Conservation (phyloP, 2,888 invertebrate species). For the Cenopis cana region DNA sequence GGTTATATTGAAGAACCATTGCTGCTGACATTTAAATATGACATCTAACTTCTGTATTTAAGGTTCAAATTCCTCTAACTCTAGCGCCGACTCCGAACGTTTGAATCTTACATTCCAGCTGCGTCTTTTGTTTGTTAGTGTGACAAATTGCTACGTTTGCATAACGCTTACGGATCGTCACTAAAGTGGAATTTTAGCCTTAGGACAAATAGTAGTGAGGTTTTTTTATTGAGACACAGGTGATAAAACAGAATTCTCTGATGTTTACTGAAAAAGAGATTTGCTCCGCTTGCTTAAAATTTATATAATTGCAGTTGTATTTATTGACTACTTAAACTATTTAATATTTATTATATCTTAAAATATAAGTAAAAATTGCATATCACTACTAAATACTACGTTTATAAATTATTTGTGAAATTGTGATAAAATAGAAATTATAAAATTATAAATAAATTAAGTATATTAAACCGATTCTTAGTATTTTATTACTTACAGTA, state of each 20-base stretch:
- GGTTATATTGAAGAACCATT: too few relatives aligned
- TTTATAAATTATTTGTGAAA: background rate
- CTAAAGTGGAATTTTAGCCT: background rate
- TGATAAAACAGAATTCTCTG: background rate
- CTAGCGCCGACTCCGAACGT: too few relatives aligned
- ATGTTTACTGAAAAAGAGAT: background rate
- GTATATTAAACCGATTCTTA: background rate
- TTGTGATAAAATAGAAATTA: background rate
- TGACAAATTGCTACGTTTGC: too few relatives aligned
- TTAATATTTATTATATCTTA: slow-evolving; percentile 2
- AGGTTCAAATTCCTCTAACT: too few relatives aligned
- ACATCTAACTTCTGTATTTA: too few relatives aligned
- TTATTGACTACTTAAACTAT: slow-evolving; percentile 29
- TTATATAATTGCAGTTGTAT: slow-evolving; percentile 30
- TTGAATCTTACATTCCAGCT: too few relatives aligned
- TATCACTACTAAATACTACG: background rate
- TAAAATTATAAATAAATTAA: background rate
- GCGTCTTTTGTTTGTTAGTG: too few relatives aligned
- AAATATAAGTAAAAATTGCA: background rate
- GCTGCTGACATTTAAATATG: too few relatives aligned
- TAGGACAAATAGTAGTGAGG: background rate
- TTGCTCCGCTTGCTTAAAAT: background rate
- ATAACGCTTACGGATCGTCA: background rate
- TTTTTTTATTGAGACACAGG: too few relatives aligned
- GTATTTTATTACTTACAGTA: too few relatives aligned